A percentile compares a stretch with the other conserved stretches of the same genome.
Conservation (phyloP, 2,113 vertebrate species). For the Lycaon pictus region DNA sequence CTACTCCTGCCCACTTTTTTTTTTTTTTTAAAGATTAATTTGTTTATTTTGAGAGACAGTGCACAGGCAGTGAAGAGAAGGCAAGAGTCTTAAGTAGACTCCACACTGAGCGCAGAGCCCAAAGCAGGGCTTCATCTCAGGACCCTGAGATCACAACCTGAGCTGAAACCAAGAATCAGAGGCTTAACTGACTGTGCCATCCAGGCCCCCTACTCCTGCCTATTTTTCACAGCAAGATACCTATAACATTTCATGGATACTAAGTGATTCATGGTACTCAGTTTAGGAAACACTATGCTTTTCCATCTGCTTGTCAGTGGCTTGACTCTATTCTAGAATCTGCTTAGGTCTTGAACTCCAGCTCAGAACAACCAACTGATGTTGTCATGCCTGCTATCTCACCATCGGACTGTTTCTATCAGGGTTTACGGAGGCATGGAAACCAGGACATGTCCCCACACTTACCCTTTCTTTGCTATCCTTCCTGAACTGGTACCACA, state of each 20-base stretch:
- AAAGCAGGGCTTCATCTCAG: neutral
- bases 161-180: neutral
- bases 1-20: neutral
- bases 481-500: neutral
- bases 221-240: neutral
- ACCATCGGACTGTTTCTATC: neutral
- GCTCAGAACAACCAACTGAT: neutral
- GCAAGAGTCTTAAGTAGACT: neutral
- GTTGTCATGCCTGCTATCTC: neutral
- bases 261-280: neutral
- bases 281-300: neutral
- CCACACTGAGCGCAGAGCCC: neutral
- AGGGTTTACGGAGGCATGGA: neutral
- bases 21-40: neutral
- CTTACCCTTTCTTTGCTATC: neutral
- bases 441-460: neutral
- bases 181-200: neutral
- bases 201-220: neutral
- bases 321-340: neutral
- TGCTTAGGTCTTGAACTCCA: neutral
- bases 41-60: neutral
- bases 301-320: neutral
- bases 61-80: neutral
- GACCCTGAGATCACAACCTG: neutral
- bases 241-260: neutral